Conservation (phyloP, 2,797 vertebrate genomes). For the Dryobates pubescens region DNA sequence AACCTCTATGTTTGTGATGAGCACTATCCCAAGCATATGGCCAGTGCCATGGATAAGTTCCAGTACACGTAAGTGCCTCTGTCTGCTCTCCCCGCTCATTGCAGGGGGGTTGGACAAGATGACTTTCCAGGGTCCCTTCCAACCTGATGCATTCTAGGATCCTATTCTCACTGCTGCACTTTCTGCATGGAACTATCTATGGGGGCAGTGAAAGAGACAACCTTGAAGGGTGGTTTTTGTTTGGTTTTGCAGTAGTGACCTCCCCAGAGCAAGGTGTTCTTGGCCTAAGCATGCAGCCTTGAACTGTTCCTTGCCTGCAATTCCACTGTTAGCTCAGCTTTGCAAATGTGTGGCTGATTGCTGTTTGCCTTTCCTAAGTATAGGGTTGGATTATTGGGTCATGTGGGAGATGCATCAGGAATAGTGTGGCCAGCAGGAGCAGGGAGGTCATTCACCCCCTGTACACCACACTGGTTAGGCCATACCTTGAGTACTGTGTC, state of each 20-base stretch:
- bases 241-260: not conserved
- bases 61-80: slow-evolving; percentile 69
- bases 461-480: no score
- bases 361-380: not conserved
- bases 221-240: not conserved
- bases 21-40: slow-evolving; percentile 74
- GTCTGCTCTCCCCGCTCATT: not conserved
- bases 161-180: not conserved
- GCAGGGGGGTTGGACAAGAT: no score
- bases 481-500: no score
- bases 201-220: not conserved
- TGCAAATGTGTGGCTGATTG: not conserved
- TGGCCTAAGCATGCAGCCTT: not conserved
- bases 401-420: not conserved
- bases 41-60: slow-evolving; percentile 78
- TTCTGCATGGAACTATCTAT: not conserved
- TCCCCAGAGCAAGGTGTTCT: not conserved
- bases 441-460: no score
- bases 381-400: not conserved
- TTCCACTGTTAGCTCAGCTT: not conserved
- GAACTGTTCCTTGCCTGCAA: not conserved
- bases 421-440: no score
- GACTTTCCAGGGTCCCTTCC: no score
- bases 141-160: no score
- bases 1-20: slow-evolving; percentile 76